Conservation (phyloP, 2,888 invertebrate species). For the Vanessa cardui region DNA sequence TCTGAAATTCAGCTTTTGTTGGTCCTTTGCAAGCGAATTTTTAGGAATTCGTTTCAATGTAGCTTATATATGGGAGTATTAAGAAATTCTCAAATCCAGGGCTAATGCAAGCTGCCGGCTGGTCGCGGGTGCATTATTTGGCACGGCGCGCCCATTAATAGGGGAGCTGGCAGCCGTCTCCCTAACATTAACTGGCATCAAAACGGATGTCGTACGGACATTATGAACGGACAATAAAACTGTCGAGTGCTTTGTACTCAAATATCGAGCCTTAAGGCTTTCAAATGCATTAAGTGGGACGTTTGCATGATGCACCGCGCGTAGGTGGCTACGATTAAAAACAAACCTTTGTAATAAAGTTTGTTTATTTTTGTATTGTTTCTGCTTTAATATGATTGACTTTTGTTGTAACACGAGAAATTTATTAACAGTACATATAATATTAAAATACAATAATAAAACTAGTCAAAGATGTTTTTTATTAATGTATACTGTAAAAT, state of each 20-base stretch:
- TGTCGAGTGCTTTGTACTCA: constrained; percentile 53
- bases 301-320: constrained; percentile 17
- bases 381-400: no score
- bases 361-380: no score
- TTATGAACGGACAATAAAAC: constrained; percentile 78
- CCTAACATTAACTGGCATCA: constrained; percentile 74
- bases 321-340: not conserved
- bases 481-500: no score
- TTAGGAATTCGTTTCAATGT: constrained; percentile 26
- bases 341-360: not conserved
- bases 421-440: no score
- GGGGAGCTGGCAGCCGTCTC: constrained; percentile 68
- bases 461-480: no score
- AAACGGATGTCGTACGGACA: constrained; percentile 76
- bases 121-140: constrained; percentile 65
- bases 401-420: no score
- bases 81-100: constrained; percentile 48
- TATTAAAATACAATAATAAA: no score
- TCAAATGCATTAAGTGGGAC: constrained; percentile 33
- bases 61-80: constrained; percentile 26
- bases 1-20: constrained; percentile 11
- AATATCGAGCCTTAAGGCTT: constrained; percentile 42
- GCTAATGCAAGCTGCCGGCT: constrained; percentile 58
- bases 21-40: constrained; percentile 9
- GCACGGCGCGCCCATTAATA: constrained; percentile 71